phyloP scores from a whole-genome alignment of 2,113 vertebrate species.

The Azemiops feae region DNA sequence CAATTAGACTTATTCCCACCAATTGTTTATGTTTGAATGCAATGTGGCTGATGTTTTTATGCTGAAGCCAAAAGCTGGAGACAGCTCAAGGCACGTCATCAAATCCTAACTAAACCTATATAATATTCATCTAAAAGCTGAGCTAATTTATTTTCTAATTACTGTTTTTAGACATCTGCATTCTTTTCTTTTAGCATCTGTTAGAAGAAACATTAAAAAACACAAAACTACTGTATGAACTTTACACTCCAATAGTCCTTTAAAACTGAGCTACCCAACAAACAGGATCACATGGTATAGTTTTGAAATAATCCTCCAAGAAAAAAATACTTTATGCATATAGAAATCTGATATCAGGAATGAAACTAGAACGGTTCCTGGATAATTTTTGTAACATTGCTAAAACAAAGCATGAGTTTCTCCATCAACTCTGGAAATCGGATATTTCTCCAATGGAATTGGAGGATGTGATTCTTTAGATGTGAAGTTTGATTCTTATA shows the following conservation, averaged over 20 bases:
- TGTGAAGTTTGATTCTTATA: not conserved
- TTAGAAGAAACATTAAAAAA: not conserved
- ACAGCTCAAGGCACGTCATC: conserved; percentile 50
- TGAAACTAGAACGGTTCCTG: not conserved
- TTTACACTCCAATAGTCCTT: not conserved
- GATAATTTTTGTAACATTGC: not conserved
- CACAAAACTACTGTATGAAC: not conserved
- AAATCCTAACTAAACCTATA: conserved; percentile 41
- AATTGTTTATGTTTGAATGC: conserved; percentile 50
- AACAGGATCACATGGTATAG: not conserved
- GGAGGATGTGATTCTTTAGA: not conserved
- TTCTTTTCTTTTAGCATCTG: not conserved
- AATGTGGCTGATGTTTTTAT: conserved; percentile 61
- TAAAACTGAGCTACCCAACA: not conserved
- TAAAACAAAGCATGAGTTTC: not conserved
- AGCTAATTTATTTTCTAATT: conserved; percentile 34
- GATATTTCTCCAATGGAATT: too few species aligned
- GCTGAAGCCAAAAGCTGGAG: conserved; percentile 40
- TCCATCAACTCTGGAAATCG: not conserved
- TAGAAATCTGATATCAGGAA: not conserved
- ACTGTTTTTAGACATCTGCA: not conserved
- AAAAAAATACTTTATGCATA: not conserved
- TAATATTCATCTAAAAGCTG: conserved; percentile 28
- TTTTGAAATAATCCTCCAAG: not conserved
- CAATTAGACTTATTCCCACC: conserved; percentile 62